Evolutionary conservation across 2,113 vertebrate species (phyloP).

Genomic region (Misgurnus anguillicaudatus): DNA sequence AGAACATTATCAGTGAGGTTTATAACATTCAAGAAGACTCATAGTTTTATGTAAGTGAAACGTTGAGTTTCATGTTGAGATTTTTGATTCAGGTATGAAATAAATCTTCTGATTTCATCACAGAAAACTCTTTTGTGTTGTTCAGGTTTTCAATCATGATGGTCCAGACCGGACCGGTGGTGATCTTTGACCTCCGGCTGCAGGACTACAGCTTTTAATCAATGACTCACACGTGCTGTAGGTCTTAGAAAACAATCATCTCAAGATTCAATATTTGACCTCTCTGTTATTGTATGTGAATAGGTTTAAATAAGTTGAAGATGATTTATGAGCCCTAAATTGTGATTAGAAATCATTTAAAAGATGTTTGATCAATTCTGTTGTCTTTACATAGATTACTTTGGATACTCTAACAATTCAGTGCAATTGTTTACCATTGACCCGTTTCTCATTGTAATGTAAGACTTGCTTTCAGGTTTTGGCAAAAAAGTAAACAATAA

Average conservation of each 20-base stretch:
- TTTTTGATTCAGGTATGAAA: slow-evolving; percentile 54
- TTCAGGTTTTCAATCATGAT: slow-evolving; percentile 68
- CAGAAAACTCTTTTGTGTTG: slow-evolving; percentile 66
- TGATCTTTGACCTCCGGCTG: neutral
- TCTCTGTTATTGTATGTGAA: slow-evolving; percentile 64
- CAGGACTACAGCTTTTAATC: slow-evolving; percentile 62
- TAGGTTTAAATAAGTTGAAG: slow-evolving; percentile 52
- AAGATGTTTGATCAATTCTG: neutral
- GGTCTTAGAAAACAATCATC: slow-evolving; percentile 62
- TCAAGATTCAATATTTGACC: slow-evolving; percentile 59
- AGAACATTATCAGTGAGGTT: too few relatives aligned
- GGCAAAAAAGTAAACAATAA: too few relatives aligned
- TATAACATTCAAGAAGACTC: too few relatives aligned
- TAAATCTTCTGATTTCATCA: slow-evolving; percentile 64
- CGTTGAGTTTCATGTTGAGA: slow-evolving; percentile 51
- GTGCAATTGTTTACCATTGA: neutral
- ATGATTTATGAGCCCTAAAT: slow-evolving; percentile 58
- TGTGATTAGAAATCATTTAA: slow-evolving; percentile 37
- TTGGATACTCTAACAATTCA: neutral
- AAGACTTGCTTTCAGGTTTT: too few relatives aligned
- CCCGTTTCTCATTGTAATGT: neutral
- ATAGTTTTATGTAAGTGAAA: too few relatives aligned
- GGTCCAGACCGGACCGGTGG: too few relatives aligned
- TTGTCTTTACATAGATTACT: neutral
- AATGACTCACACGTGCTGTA: slow-evolving; percentile 62